Evolutionary conservation across 2,113 vertebrate species (phyloP).

Genomic region (Brachyhypopomus gauderio): DNA sequence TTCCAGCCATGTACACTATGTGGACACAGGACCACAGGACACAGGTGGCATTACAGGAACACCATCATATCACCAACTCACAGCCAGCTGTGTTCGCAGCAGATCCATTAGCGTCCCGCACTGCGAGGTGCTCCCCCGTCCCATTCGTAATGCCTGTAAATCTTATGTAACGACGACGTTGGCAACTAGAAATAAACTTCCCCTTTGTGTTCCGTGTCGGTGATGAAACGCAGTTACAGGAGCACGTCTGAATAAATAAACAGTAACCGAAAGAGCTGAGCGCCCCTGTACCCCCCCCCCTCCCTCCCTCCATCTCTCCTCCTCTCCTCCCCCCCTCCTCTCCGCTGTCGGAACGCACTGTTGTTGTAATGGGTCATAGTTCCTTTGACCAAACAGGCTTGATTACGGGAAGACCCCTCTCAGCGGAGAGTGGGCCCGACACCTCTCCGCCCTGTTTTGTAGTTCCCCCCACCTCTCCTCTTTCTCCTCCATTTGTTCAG

Average conservation of each 20-base stretch:
- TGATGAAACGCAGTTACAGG: conserved; percentile 47
- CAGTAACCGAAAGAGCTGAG: conserved; percentile 53
- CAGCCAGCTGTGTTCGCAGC: conserved; percentile 50
- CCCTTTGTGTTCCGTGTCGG: conserved; percentile 62
- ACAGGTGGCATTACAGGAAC: conserved; percentile 31
- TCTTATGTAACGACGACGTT: conserved; percentile 59
- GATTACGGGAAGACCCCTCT: conserved; percentile 56
- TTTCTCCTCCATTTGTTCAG: conserved; percentile 68
- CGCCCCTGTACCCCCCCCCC: conserved; percentile 62
- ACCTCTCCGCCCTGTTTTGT: conserved; percentile 53
- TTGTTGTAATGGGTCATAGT: conserved; percentile 48
- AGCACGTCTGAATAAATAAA: conserved; percentile 16
- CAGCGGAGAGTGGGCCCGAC: conserved; percentile 57
- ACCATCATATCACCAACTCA: conserved; percentile 47
- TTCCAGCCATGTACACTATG: not conserved
- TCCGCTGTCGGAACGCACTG: conserved; percentile 51
- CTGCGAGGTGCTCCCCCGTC: conserved; percentile 35
- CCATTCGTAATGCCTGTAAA: conserved; percentile 63
- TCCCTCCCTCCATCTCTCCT: conserved; percentile 59
- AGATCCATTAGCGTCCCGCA: conserved; percentile 70
- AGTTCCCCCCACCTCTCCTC: conserved; percentile 63
- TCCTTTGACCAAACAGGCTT: conserved; percentile 58
- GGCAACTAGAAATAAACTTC: conserved; percentile 62
- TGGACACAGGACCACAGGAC: conserved; percentile 1
- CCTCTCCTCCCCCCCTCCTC: conserved; percentile 63